Evolutionary conservation across 1,140 invertebrate genomes (phyloP), one percentile per base, ranked within the genome.

Genomic region (Idris sp.): DNA sequence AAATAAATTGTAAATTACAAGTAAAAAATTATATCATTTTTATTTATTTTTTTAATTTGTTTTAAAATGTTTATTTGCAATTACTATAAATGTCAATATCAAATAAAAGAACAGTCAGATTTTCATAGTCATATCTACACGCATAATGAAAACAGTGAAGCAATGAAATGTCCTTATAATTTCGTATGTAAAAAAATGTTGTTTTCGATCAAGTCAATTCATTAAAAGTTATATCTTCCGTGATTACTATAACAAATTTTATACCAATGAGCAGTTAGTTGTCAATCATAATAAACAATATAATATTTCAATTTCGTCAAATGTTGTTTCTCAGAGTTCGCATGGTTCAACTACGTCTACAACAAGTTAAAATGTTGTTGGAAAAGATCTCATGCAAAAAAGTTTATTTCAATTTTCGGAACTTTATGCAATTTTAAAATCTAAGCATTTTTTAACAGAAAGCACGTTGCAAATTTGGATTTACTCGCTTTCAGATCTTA

Each of bases 51-150:
- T n/a, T n/a, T n/a, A n/a, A n/a, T n/a, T n/a, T n/a, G n/a, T n/a
- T n/a, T n/a, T n/a, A n/a, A 46, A 56, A 59, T 59, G 54, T 14
- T 33, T 26, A 0, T 28, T 28, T 61, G 56, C 31, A 48, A 28
- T 48, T 48, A 38, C 25, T 10, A 11, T 19, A 0, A 65, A 1
- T 67, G 62, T 49, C 22, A 38, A 13, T 67, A 22, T 40, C 14
- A 33, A 33, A 49, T 51, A 33, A 40, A 15, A 33, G 16, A 4
- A 40, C 48, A 67, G 15, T 35, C 14, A 2, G 35, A 48, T 18
- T 67, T 67, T 40, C 51, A 67, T 11, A 67, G 62, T 41, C 62
- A 67, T 41, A 35, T 56, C 19, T 67, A 67, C n/a, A 31, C 0
- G 25, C 51, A 67, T 13, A 56, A 56, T 31, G 51, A 67, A 10